phyloP scores from a whole-genome alignment of 1,140 invertebrate species.

The Phthorimaea operculella region DNA sequence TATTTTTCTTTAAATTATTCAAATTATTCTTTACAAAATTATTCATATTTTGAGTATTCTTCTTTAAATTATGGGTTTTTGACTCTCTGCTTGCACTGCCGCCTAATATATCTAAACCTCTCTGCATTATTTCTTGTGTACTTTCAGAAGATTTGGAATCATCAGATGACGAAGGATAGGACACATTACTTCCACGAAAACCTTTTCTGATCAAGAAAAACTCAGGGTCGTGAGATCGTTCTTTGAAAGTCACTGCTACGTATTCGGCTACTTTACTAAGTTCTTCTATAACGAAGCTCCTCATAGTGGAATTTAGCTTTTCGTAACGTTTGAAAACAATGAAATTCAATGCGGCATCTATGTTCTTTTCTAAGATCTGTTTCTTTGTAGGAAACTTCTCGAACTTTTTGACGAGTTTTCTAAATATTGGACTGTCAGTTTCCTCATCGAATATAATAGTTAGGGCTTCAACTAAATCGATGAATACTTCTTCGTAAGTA shows the following conservation, averaged over 20 bases:
- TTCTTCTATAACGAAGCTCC: background rate
- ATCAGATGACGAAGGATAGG: no score
- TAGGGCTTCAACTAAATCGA: background rate
- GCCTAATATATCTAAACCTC: no score
- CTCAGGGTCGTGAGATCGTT: background rate
- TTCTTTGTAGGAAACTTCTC: background rate
- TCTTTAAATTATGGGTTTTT: no score
- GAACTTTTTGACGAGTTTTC: background rate
- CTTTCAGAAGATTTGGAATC: no score
- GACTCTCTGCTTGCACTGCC: no score
- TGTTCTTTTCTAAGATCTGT: background rate
- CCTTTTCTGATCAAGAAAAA: background rate
- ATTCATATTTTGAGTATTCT: no score
- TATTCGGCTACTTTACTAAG: background rate
- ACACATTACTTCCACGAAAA: no score
- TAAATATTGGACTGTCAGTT: background rate
- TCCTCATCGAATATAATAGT: background rate
- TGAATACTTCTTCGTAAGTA: background rate
- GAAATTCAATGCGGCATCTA: background rate
- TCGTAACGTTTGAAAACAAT: background rate
- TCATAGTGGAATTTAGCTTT: background rate
- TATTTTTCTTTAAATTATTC: no score
- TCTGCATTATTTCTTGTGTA: no score
- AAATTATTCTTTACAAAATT: no score
- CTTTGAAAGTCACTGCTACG: background rate